A percentile compares a stretch with the other conserved stretches of the same genome.
Evolutionary conservation across 2,797 vertebrate genomes (phyloP).

Genomic region (Craterocephalus amniculus): DNA sequence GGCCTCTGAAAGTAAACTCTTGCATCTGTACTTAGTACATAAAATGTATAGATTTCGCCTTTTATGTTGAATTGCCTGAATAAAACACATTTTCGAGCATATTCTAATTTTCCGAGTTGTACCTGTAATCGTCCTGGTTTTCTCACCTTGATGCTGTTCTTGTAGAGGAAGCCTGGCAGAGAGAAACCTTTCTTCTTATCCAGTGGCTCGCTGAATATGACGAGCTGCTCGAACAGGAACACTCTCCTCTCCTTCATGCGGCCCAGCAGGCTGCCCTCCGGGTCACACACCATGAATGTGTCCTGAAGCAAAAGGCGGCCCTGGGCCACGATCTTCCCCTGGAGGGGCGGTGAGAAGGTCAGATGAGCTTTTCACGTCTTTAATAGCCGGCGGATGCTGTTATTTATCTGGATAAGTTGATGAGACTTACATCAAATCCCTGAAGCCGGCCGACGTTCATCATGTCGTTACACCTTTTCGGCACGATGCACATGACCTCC

Average conservation of each 20-base stretch:
- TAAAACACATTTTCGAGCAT: no score
- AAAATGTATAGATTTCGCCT: no score
- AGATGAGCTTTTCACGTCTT: background rate
- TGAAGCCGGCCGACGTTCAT: slow-evolving; percentile 98
- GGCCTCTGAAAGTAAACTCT: no score
- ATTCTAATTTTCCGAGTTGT: no score
- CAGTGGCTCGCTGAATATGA: slow-evolving; percentile 97
- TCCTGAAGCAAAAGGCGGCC: slow-evolving; percentile 97
- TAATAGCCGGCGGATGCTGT: background rate
- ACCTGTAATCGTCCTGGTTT: background rate
- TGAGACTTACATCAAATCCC: slow-evolving; percentile 91
- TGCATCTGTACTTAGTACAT: no score
- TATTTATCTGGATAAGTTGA: background rate
- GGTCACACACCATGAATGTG: slow-evolving; percentile 94
- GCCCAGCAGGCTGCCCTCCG: slow-evolving; percentile 86
- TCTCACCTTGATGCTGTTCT: slow-evolving; percentile 97
- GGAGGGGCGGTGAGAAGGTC: slow-evolving; percentile 9
- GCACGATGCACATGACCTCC: slow-evolving; percentile 97
- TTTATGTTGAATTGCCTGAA: no score
- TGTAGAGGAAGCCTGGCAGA: slow-evolving; percentile 95
- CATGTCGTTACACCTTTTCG: slow-evolving; percentile 98
- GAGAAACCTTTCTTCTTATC: slow-evolving; percentile 98
- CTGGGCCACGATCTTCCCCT: slow-evolving; percentile 99
- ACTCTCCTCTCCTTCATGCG: slow-evolving; percentile 95
- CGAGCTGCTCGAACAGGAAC: slow-evolving; percentile 97